These are phyloP conservation scores for Cyprinodon brontotheroides DNA, from an alignment of 2,113 vertebrate species.

Conservation along the genomic window DNA sequence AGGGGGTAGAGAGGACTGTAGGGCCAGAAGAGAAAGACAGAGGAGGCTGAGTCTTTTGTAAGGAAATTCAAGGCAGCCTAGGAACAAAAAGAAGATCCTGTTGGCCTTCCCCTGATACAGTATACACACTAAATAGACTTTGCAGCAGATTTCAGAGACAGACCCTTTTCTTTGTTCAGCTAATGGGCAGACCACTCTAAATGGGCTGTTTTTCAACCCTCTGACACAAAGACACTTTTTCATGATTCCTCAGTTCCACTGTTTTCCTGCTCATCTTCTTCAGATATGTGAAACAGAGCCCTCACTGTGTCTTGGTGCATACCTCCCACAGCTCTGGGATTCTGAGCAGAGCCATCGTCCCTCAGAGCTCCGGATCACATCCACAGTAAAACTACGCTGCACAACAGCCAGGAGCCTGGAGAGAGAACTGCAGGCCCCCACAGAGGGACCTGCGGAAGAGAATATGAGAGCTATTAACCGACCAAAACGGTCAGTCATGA, in stretches of 20 bases:
- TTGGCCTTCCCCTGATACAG: constrained; percentile 77
- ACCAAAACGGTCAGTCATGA: constrained; percentile 63
- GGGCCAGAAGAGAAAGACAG: constrained; percentile 55
- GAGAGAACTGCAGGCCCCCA: constrained; percentile 42
- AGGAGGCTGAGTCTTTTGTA: constrained; percentile 47
- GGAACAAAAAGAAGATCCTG: constrained; percentile 74
- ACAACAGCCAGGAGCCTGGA: constrained; percentile 44
- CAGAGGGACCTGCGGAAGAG: constrained; percentile 42
- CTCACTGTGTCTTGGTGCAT: constrained; percentile 75
- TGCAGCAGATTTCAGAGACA: constrained; percentile 75
- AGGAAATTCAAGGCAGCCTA: constrained; percentile 57
- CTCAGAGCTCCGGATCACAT: constrained; percentile 44
- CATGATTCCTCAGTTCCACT: constrained; percentile 77
- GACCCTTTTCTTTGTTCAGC: constrained; percentile 74
- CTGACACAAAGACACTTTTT: constrained; percentile 81
- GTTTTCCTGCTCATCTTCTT: constrained; percentile 77
- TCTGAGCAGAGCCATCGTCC: constrained; percentile 63
- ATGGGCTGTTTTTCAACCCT: constrained; percentile 79
- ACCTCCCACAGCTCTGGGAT: constrained; percentile 69
- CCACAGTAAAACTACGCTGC: constrained; percentile 40
- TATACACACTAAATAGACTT: constrained; percentile 77
- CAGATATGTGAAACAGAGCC: constrained; percentile 74
- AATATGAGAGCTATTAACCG: constrained; percentile 64
- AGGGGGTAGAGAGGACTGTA: constrained; percentile 49
- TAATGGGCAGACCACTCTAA: constrained; percentile 79